Evolutionary conservation across 2,888 invertebrate species (phyloP), one percentile per base, ranked within the genome.

Genomic region (Acleris emargana): DNA sequence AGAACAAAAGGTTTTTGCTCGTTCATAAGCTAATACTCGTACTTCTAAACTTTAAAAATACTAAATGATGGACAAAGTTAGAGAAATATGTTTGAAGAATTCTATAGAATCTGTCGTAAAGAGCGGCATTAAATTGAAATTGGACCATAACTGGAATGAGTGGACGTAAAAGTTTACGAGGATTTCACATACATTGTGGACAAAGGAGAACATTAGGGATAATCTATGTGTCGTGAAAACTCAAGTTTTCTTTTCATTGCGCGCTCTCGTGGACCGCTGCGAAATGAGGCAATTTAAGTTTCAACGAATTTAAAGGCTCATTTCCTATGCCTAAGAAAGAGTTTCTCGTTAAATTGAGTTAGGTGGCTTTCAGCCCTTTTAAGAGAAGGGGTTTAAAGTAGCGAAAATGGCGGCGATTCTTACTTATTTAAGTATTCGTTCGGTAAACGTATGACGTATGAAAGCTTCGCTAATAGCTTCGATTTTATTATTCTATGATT

Each of bases 131-230:
- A 79, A 83, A 82, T 80, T 80, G 80, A 80, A 84, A 81, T 78
- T 76, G 78, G 78, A 82, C 76, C 76, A 76, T 74, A 76, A 76
- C 80, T 75, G 79, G 79, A 80, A 79, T 75, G 76, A 74, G 76
- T 76, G 76, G 75, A 73, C 78, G 83, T 88, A 86, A 88, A 86
- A 87, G 83, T 86, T 88, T 84, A 86, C 76, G 81, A 81, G 82
- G 84, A 82, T 78, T 86, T 82, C 81, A 78, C 83, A 82, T 85
- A 85, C 82, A 87, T 85, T 86, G 83, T 85, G 84, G 83, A 84
- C 84, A 86, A 86, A 84, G 75, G 82, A 79, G 84, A 78, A 76
- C 80, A 86, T 84, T 85, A 86, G 75, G 80, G 78, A 80, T 86
- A 85, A 87, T 87, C 78, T 87, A 87, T 84, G 82, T 83, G 82